Conservation (phyloP, 2,888 invertebrate species). For the Dugesia japonica region DNA sequence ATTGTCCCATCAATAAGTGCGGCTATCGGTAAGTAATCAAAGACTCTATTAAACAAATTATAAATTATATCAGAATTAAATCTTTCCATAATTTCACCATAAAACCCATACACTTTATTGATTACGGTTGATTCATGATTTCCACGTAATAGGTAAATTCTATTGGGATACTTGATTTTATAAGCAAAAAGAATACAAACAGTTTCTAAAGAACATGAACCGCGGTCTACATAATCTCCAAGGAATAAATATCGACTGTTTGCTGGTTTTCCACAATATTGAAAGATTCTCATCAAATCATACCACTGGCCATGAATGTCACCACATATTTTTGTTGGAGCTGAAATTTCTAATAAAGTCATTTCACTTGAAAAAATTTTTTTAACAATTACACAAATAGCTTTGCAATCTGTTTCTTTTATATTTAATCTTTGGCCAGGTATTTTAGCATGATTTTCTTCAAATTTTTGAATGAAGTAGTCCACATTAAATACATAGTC, state of each 20-base stretch:
- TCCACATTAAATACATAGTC: slow-evolving; percentile 11
- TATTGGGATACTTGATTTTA: slow-evolving; percentile 20
- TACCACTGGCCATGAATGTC: slow-evolving; percentile 28
- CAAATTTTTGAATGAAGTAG: neutral
- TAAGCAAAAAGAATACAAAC: neutral
- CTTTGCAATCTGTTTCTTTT: neutral
- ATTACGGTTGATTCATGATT: slow-evolving; percentile 21
- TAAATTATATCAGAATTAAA: neutral
- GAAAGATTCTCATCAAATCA: slow-evolving; percentile 17
- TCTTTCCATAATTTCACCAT: slow-evolving; percentile 22
- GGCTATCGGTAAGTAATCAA: slow-evolving; percentile 12
- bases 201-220: slow-evolving; percentile 12
- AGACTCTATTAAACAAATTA: slow-evolving; percentile 20
- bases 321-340: slow-evolving; percentile 23
- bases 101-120: slow-evolving; percentile 21
- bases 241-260: slow-evolving; percentile 10
- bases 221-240: slow-evolving; percentile 26
- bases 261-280: slow-evolving; percentile 10
- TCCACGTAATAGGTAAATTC: slow-evolving; percentile 23
- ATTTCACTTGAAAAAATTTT: slow-evolving; percentile 3
- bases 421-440: slow-evolving; percentile 17
- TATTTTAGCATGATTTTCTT: neutral
- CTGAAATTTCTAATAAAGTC: neutral
- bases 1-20: slow-evolving; percentile 13
- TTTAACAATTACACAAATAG: neutral